Percentiles rank a stretch among this genome's conserved stretches.
These are phyloP conservation scores for Ophiothrix spiculata DNA, from an alignment of 35 echinoderm and acorn worm genomes.

Conservation along the genomic window DNA sequence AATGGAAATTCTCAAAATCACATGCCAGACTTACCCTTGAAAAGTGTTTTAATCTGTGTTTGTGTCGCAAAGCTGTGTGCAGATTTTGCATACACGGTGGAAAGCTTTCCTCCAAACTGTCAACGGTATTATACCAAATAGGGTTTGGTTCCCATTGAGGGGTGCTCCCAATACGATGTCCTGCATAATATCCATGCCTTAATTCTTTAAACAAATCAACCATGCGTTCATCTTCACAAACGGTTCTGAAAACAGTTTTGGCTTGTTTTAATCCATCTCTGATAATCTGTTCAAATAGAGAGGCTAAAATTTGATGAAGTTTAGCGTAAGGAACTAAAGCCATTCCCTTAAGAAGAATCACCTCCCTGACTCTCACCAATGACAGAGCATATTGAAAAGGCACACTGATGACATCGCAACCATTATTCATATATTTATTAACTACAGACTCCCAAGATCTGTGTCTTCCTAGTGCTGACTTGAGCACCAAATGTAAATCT, in stretches of 20 bases:
- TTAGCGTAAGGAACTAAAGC: constrained; percentile 59
- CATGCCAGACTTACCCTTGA: constrained; percentile 65
- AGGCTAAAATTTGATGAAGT: constrained; percentile 63
- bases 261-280: constrained; percentile 48
- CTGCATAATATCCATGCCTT: constrained; percentile 26
- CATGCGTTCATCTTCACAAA: constrained; percentile 51
- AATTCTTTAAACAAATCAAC: constrained; percentile 32
- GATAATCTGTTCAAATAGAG: constrained; percentile 63
- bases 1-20: constrained; percentile 1
- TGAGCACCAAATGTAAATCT: constrained; percentile 46
- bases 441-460: constrained; percentile 55
- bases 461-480: constrained; percentile 5
- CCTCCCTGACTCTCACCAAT: constrained; percentile 48
- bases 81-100: constrained; percentile 91
- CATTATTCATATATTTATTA: constrained; percentile 63
- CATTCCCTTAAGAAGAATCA: constrained; percentile 49
- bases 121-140: constrained; percentile 21
- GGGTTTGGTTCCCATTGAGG: background rate
- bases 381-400: constrained; percentile 79
- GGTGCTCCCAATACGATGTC: background rate
- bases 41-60: constrained; percentile 81
- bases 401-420: constrained; percentile 44
- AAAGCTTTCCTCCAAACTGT: constrained; percentile 33
- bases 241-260: background rate
- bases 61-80: constrained; percentile 47